Evolutionary conservation across 1,140 invertebrate genomes (phyloP), one percentile per base, ranked within the genome.

Genomic region (Trachymyrmex cornetzi): DNA sequence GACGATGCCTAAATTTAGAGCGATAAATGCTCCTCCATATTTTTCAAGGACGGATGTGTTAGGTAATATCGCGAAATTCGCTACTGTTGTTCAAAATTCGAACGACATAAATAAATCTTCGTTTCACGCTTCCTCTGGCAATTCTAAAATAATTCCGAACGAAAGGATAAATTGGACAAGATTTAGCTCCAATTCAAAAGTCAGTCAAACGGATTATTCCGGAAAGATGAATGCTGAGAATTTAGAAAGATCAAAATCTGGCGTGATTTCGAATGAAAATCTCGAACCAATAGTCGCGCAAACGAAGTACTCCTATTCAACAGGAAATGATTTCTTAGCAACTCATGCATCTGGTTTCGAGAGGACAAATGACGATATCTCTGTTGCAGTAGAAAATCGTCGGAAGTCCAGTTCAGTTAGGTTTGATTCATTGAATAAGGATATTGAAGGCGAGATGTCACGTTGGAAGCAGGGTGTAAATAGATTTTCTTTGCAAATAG

Each of bases 1-100:
- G 82, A 77, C 57, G 59, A 30, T 22, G 38, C 27, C 69, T n/a
- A 69, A 74, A 84, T 63, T 61, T 50, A 30, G 22, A 75, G 27
- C 69, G 9, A 19, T 19, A 19, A 22, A 12, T 9, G 63, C n/a
- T 24, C n/a, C 69, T 7, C 11, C 38, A 7, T 2, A 30, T 16
- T 16, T 82, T 34, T 48, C 53, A n/a, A 74, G 55, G 19, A 50
- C 69, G 38, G 27, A 48, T 24, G 19, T 61, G 11, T 19, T 24
- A 34, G 69, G 24, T n/a, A 7, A n/a, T 57, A n/a, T 72, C 14
- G 9, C 66, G 22, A 19, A 34, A 27, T 48, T 74, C 24, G 53
- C 16, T 4, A 38, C 22, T 19, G 64, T 34, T 16, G 64, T 34
- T 22, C 80, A 50, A 48, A 74, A 30, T 14, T 82, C 67, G 27